phyloP scores from a whole-genome alignment of 1,140 invertebrate genomes.

The Temnothorax nylanderi region DNA sequence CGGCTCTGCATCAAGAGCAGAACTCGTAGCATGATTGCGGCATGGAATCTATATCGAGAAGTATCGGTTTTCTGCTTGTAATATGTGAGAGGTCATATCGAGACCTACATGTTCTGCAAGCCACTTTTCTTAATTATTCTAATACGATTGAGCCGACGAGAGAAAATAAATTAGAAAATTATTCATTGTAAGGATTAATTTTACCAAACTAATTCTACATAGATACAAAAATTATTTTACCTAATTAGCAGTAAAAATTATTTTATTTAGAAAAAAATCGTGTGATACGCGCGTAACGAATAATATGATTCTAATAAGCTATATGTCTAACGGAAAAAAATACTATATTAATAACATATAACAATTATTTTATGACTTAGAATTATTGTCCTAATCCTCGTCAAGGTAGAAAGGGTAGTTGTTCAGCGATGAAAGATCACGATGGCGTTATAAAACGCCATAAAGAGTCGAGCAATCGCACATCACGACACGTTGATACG shows the following conservation, averaged over 20 bases:
- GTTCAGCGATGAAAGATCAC: not conserved
- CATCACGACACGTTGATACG: constrained; percentile 25
- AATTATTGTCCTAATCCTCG: not conserved
- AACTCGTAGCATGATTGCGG: constrained; percentile 49
- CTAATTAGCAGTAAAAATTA: too few relatives aligned
- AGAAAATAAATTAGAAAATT: not conserved
- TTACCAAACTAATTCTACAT: too few relatives aligned
- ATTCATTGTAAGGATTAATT: too few relatives aligned
- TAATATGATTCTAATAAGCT: not conserved
- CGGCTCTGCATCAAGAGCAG: constrained; percentile 47
- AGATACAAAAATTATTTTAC: too few relatives aligned
- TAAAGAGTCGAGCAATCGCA: not conserved
- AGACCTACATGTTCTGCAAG: not conserved
- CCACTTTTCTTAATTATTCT: not conserved
- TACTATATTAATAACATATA: not conserved
- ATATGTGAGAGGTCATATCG: not conserved
- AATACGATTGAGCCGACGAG: not conserved
- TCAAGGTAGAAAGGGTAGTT: not conserved
- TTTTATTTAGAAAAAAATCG: not conserved
- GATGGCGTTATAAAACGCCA: not conserved
- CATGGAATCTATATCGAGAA: constrained; percentile 16
- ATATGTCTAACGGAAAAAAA: not conserved
- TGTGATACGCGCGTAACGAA: too few relatives aligned
- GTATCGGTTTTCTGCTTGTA: constrained; percentile 25
- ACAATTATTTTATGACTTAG: not conserved